Conservation (phyloP, 2,888 invertebrate species). For the Falcaria lacertinaria region DNA sequence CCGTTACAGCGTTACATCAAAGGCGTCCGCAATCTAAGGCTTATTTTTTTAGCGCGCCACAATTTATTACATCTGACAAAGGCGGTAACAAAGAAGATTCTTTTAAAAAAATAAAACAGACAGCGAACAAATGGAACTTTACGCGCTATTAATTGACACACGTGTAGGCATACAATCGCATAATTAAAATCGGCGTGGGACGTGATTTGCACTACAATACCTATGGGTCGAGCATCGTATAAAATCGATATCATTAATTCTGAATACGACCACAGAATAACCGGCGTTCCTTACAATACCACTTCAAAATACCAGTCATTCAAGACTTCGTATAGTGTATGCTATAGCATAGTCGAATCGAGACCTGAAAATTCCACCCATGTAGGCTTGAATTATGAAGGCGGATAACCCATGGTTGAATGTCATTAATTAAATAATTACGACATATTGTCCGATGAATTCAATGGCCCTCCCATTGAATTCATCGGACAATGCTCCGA, state of each 20-base stretch:
- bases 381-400: conserved; percentile 60
- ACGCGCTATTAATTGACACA: conserved; percentile 48
- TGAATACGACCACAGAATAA: conserved; percentile 28
- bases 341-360: background rate
- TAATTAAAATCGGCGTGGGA: conserved; percentile 56
- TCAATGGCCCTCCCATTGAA: too few relatives aligned
- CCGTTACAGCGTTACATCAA: background rate
- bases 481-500: conserved; percentile 63
- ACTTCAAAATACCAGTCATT: background rate
- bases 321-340: background rate
- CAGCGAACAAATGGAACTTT: conserved; percentile 27
- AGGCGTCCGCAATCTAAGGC: background rate
- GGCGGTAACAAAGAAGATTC: conserved; percentile 14
- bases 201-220: conserved; percentile 23
- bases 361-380: conserved; percentile 21
- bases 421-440: conserved; percentile 77
- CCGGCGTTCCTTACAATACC: background rate
- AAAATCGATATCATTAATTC: conserved; percentile 35
- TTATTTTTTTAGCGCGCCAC: background rate
- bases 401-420: conserved; percentile 60
- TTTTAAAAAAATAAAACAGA: conserved; percentile 26
- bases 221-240: conserved; percentile 14
- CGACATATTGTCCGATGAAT: conserved; percentile 73
- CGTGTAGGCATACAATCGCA: conserved; percentile 49
- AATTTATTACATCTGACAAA: conserved; percentile 10